Conservation (phyloP, 1,140 invertebrate species). For the Nylanderia fulva region DNA sequence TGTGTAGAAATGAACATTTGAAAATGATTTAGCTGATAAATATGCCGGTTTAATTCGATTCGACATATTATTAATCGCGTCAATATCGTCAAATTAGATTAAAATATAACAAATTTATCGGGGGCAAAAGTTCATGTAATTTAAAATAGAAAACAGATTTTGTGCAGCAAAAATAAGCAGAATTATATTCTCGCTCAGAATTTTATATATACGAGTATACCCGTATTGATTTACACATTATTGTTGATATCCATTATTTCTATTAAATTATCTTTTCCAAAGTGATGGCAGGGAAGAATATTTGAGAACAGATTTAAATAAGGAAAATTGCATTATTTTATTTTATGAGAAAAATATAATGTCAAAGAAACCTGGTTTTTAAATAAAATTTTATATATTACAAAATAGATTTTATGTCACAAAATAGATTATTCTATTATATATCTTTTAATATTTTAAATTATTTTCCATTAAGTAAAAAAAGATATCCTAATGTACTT, state of each 20-base stretch:
- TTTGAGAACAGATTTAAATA: not conserved
- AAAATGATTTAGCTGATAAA: slow-evolving; percentile 40
- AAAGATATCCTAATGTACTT: not conserved
- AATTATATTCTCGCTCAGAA: slow-evolving; percentile 1
- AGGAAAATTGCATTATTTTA: not conserved
- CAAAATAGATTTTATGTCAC: not conserved
- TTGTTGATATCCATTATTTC: slow-evolving; percentile 15
- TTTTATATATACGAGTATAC: too few species aligned
- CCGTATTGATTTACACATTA: not conserved
- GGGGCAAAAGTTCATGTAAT: slow-evolving; percentile 76
- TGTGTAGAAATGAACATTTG: slow-evolving; percentile 41
- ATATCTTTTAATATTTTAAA: not conserved
- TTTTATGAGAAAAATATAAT: not conserved
- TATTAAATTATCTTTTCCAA: not conserved
- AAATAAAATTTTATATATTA: not conserved
- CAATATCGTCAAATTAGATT: slow-evolving; percentile 71
- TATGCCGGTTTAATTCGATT: slow-evolving; percentile 69
- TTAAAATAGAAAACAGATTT: slow-evolving; percentile 72
- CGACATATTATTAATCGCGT: slow-evolving; percentile 51
- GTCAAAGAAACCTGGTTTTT: not conserved
- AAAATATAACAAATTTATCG: slow-evolving; percentile 64
- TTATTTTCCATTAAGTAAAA: not conserved
- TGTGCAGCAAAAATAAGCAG: not conserved
- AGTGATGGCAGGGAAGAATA: not conserved
- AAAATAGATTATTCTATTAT: not conserved